Evolutionary conservation across 2,113 vertebrate genomes (phyloP), one percentile per base, ranked within the genome.

Genomic region (Salvator merianae): DNA sequence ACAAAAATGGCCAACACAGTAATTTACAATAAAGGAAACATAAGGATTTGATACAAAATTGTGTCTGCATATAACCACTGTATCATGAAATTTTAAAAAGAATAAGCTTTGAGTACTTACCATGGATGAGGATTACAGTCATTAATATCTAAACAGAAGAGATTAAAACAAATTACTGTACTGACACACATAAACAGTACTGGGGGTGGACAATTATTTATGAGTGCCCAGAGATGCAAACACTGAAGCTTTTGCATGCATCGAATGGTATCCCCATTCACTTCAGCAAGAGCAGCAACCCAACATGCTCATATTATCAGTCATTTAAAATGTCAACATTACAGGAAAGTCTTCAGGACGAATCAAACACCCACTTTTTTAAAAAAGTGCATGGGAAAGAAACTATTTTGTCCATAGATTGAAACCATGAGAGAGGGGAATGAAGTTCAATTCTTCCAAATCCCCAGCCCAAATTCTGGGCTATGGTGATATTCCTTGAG

Each of bases 111-210:
- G 0, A 7, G 28, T 72, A 96, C 98, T 97, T 94, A 99, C 98
- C 98, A 99, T 3, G 98, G 98, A 87, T 98, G 96, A 55, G 98
- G 98, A 80, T 97, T 99, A 91, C 98, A 99, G 92, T 99, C 98
- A 30, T 99, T 97, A 28, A 97, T 97, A 85, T 99, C 98, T 99
- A 94, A 1, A 63, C 90, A 84, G 34, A 72, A 83, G 13, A 73
- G 9, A 79, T 32, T 90, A 72, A 75, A 20, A 83, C 1, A 47
- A 7, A 6, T 2, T 53, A 77, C 16, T 84, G 26, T 85, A 65
- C 4, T 63, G 72, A 75, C 26, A 50, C 38, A 26, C 34, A 13
- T 40, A 74, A n/a, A 26, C 16, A 53, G 14, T 38, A 50, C 73
- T 53, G 38, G 30, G 20, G 10, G 3, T 47, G 26, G 14, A 68